phyloP scores from a whole-genome alignment of 2,797 vertebrate genomes.

The Thamnophis elegans region DNA sequence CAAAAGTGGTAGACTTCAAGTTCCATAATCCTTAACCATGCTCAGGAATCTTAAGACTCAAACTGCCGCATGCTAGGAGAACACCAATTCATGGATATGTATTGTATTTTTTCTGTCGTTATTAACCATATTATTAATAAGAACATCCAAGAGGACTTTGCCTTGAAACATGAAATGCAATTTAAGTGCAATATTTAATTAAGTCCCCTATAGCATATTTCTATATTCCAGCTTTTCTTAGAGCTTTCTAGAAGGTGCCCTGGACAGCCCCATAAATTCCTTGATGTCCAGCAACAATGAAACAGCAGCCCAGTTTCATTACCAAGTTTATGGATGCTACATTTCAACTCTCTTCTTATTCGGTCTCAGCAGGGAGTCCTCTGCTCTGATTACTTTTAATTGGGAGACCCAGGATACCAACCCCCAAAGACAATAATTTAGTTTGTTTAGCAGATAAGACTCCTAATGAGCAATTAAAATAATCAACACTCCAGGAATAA shows the following conservation, averaged over 20 bases:
- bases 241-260: background rate
- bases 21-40: background rate
- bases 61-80: background rate
- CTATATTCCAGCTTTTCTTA: background rate
- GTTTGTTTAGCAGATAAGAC: conserved; percentile 48
- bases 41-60: background rate
- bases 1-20: background rate
- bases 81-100: background rate
- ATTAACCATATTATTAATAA: background rate
- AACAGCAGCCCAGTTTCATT: conserved; percentile 2
- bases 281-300: background rate
- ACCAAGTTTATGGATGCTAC: background rate
- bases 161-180: background rate
- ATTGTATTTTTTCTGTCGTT: background rate
- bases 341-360: conserved; percentile 20
- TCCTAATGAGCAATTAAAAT: conserved; percentile 48
- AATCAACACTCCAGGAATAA: conserved; percentile 56
- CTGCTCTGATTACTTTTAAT: conserved; percentile 44
- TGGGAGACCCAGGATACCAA: conserved; percentile 50
- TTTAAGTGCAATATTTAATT: background rate
- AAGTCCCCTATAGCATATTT: background rate
- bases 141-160: too few species aligned
- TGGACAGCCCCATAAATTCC: background rate
- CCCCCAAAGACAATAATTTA: conserved; percentile 54
- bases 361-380: conserved; percentile 13